phyloP scores from a whole-genome alignment of 2,888 invertebrate species.

The Tetragonula carbonaria region DNA sequence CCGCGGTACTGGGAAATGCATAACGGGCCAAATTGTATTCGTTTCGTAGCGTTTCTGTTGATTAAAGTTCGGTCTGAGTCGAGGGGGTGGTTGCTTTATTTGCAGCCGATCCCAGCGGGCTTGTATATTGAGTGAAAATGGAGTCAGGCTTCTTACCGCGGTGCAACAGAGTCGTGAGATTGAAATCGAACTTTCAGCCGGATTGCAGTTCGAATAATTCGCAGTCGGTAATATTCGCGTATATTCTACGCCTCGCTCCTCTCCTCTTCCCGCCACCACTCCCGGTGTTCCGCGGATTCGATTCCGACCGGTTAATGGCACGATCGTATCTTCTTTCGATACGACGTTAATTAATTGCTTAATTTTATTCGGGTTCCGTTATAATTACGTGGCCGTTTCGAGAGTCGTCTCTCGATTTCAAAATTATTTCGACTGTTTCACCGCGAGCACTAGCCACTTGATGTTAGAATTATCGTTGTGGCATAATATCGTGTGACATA shows the following conservation, averaged over 20 bases:
- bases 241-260: background rate
- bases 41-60: constrained; percentile 8
- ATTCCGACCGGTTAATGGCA: background rate
- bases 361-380: background rate
- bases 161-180: constrained; percentile 11
- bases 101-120: background rate
- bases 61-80: background rate
- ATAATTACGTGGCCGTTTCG: background rate
- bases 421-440: background rate
- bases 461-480: too few relatives aligned
- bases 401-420: background rate
- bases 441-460: too few relatives aligned
- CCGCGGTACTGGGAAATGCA: background rate
- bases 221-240: background rate
- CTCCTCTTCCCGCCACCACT: too few relatives aligned
- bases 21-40: background rate
- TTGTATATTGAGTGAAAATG: constrained; percentile 12
- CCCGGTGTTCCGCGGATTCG: background rate
- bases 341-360: background rate
- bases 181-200: constrained; percentile 27
- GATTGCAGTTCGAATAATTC: constrained; percentile 39
- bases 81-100: background rate
- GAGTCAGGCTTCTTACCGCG: constrained; percentile 12
- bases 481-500: too few relatives aligned
- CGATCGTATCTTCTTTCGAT: background rate